Evolutionary conservation across 2,797 vertebrate species (phyloP).

Genomic region (Benthosema pterotum): DNA sequence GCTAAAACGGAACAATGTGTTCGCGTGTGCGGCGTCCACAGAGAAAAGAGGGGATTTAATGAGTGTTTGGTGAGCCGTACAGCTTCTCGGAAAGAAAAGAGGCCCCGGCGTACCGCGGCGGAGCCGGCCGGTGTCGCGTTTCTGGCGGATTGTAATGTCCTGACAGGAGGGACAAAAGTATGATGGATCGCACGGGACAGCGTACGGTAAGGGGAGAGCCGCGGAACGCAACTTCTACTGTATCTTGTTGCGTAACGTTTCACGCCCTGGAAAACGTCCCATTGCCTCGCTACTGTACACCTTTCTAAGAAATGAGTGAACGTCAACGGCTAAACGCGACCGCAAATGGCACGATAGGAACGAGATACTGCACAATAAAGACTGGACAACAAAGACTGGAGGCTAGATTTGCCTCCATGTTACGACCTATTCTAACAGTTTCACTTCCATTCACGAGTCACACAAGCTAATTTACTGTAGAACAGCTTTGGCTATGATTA

Average conservation of each 20-base stretch:
- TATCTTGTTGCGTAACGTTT: background rate
- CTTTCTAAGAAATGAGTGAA: conserved; percentile 2
- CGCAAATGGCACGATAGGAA: too few relatives aligned
- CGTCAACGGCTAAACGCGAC: background rate
- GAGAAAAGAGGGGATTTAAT: too few relatives aligned
- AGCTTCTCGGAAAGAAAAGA: conserved; percentile 5
- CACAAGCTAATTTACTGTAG: too few relatives aligned
- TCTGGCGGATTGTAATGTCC: conserved; percentile 1
- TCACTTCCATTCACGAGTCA: too few relatives aligned
- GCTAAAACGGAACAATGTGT: too few relatives aligned
- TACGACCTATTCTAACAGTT: too few relatives aligned
- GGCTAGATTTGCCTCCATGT: too few relatives aligned
- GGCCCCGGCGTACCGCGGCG: background rate
- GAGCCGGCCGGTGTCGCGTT: background rate
- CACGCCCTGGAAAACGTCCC: background rate
- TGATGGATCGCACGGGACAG: conserved; percentile 7
- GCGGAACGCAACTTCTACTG: background rate
- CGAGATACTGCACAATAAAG: too few relatives aligned
- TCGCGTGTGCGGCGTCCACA: too few relatives aligned
- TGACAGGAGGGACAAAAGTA: conserved; percentile 1
- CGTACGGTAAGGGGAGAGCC: conserved; percentile 3
- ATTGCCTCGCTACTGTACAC: conserved; percentile 7
- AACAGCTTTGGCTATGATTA: too few relatives aligned
- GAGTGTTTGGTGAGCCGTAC: background rate
- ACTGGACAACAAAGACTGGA: too few relatives aligned